phyloP scores from a whole-genome alignment of 2,888 invertebrate genomes.

The Sinohyriopsis cumingii region DNA sequence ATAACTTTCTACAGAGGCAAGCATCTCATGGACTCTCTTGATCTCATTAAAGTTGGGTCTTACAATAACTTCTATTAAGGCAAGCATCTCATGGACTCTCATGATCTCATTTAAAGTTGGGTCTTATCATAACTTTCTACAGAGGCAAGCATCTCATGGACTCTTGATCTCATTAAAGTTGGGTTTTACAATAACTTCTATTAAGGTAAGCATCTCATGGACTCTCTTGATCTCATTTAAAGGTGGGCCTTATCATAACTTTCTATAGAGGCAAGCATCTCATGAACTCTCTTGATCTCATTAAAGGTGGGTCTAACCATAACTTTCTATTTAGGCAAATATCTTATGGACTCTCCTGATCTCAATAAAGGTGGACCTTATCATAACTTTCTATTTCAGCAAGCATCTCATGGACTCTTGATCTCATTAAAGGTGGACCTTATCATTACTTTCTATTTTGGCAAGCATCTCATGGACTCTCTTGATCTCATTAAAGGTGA shows the following conservation, averaged over 20 bases:
- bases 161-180: slow-evolving; percentile 86
- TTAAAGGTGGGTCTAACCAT: slow-evolving; percentile 77
- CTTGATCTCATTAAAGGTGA: slow-evolving; percentile 84
- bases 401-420: slow-evolving; percentile 81
- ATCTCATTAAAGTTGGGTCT: slow-evolving; percentile 83
- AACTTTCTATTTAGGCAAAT: slow-evolving; percentile 74
- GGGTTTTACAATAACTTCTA: slow-evolving; percentile 61
- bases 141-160: slow-evolving; percentile 79
- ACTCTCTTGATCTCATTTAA: slow-evolving; percentile 85
- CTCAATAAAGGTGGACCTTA: slow-evolving; percentile 85
- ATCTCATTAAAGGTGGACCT: slow-evolving; percentile 82
- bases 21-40: slow-evolving; percentile 81
- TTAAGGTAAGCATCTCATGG: slow-evolving; percentile 78
- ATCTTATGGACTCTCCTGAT: slow-evolving; percentile 82
- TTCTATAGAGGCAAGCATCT: slow-evolving; percentile 76
- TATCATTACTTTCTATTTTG: slow-evolving; percentile 63
- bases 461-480: slow-evolving; percentile 82
- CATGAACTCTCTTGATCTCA: slow-evolving; percentile 84
- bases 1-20: slow-evolving; percentile 74
- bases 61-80: slow-evolving; percentile 70
- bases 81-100: slow-evolving; percentile 81
- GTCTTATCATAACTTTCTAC: slow-evolving; percentile 73
- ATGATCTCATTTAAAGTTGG: slow-evolving; percentile 86
- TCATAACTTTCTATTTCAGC: slow-evolving; percentile 71
- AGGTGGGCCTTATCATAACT: slow-evolving; percentile 53